Conservation (phyloP, 2,888 invertebrate genomes). For the Germaria angustata region DNA sequence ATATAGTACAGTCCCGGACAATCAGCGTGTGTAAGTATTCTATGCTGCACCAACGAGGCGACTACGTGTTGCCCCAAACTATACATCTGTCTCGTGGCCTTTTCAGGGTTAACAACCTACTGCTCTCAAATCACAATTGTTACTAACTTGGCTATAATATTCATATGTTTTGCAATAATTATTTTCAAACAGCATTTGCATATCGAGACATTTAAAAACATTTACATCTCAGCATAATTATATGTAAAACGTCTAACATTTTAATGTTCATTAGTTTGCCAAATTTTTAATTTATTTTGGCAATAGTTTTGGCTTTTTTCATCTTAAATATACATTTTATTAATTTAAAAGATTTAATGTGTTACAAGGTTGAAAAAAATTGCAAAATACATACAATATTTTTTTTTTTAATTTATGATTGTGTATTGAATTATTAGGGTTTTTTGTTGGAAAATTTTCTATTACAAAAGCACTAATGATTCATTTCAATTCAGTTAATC, state of each 20-base stretch:
- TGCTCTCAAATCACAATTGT: too few species aligned
- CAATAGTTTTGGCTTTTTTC: conserved; percentile 6
- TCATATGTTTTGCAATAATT: background rate
- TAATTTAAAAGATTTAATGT: conserved; percentile 32
- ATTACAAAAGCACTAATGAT: too few species aligned
- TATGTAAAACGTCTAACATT: conserved; percentile 11
- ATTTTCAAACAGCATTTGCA: conserved; percentile 24
- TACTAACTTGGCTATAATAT: too few species aligned
- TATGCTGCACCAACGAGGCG: too few species aligned
- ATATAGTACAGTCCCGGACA: too few species aligned
- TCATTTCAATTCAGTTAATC: too few species aligned
- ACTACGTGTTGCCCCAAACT: too few species aligned
- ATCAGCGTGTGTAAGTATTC: too few species aligned
- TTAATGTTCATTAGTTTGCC: conserved; percentile 25
- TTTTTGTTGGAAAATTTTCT: background rate
- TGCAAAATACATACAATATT: background rate
- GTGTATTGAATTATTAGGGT: background rate
- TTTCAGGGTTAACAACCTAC: too few species aligned
- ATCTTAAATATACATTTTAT: background rate
- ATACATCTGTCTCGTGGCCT: too few species aligned
- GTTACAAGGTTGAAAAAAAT: conserved; percentile 58
- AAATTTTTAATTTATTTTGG: conserved; percentile 40
- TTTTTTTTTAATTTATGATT: background rate
- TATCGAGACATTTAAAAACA: background rate
- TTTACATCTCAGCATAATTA: conserved; percentile 7